phyloP scores from a whole-genome alignment of 2,113 vertebrate genomes.

The Gyps fulvus region DNA sequence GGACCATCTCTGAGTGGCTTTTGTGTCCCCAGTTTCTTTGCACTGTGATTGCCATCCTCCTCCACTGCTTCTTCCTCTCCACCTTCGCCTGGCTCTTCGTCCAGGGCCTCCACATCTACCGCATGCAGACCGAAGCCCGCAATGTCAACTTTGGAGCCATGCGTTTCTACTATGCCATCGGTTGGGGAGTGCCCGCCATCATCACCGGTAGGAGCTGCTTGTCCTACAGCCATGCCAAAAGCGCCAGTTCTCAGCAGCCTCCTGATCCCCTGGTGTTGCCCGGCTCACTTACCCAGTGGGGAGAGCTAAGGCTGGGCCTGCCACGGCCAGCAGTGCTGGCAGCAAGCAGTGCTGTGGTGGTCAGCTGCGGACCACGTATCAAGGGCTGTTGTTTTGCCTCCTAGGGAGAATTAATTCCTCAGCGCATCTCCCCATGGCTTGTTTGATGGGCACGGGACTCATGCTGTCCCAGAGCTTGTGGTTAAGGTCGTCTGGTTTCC shows the following conservation, averaged over 20 bases:
- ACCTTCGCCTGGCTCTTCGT: constrained; percentile 96
- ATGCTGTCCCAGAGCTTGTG: background rate
- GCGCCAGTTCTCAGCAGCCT: background rate
- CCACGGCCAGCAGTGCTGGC: background rate
- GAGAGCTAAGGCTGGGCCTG: background rate
- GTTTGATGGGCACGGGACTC: rapidly evolving
- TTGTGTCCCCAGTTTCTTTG: constrained; percentile 85
- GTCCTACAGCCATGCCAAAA: background rate
- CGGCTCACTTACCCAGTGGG: rapidly evolving
- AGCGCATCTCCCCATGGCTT: background rate
- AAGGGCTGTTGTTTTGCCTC: background rate
- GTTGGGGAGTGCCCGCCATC: constrained; percentile 96
- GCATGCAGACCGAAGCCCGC: constrained; percentile 93
- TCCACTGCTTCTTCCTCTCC: constrained; percentile 97
- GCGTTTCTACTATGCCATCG: constrained; percentile 97
- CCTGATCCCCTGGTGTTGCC: background rate
- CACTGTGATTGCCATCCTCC: constrained; percentile 92
- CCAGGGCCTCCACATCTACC: constrained; percentile 94
- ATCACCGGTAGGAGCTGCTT: constrained; percentile 82
- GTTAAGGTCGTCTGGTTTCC: background rate
- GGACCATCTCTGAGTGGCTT: background rate
- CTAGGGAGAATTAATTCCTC: background rate
- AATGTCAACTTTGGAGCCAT: constrained; percentile 95
- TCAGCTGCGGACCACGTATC: rapidly evolving
- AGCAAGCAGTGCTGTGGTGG: background rate